These are phyloP conservation scores for Ormyrus pomaceus DNA, from an alignment of 2,888 invertebrate genomes.

Conservation along the genomic window DNA sequence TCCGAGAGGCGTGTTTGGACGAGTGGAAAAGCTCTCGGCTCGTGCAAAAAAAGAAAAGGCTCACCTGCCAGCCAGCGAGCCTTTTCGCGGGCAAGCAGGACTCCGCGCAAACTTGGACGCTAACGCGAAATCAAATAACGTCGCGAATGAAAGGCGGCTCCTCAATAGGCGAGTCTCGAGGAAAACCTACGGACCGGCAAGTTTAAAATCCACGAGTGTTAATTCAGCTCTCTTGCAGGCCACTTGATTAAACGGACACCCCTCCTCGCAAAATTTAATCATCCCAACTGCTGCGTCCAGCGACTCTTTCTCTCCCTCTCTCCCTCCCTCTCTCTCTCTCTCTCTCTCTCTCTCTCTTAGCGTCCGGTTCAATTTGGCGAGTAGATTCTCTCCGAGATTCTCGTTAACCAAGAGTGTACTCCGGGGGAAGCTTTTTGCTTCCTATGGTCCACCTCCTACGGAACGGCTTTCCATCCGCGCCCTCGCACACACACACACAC, in stretches of 20 bases:
- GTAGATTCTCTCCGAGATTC: conserved; percentile 41
- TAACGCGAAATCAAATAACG: not conserved
- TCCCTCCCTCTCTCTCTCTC: conserved; percentile 6
- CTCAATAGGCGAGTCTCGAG: not conserved
- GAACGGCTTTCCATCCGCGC: conserved; percentile 42
- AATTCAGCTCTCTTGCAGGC: conserved; percentile 20
- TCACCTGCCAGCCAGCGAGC: not conserved
- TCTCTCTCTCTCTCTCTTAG: not conserved
- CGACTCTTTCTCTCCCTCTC: not conserved
- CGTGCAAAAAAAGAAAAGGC: not conserved
- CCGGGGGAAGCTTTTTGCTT: conserved; percentile 49
- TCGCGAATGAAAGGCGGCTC: not conserved
- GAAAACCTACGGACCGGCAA: not conserved
- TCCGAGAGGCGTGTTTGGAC: too few species aligned
- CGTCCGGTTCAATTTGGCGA: conserved; percentile 41
- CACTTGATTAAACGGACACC: conserved; percentile 46
- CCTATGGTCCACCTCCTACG: conserved; percentile 12
- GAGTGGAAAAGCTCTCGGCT: not conserved
- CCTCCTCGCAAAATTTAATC: conserved; percentile 50
- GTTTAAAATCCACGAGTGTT: conserved; percentile 38
- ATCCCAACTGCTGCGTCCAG: not conserved
- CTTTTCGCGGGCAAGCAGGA: not conserved
- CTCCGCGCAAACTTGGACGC: too few species aligned
- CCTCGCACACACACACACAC: conserved; percentile 6
- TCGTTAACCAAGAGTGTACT: conserved; percentile 42